These are phyloP conservation scores for Euclidia mi DNA, from an alignment of 2,888 invertebrate genomes.

Conservation along the genomic window DNA sequence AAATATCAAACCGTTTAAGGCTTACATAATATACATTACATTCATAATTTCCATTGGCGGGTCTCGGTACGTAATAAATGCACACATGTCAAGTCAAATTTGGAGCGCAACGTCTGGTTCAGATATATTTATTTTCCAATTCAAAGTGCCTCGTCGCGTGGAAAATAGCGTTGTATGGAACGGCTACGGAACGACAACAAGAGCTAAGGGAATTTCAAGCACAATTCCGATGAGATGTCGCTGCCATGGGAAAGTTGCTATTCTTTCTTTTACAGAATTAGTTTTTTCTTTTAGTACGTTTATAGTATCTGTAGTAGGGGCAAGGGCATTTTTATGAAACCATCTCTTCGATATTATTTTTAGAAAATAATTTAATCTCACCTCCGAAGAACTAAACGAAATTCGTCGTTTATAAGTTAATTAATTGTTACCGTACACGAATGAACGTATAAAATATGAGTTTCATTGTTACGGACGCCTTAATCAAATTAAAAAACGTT, in stretches of 20 bases:
- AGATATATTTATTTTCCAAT: conserved; percentile 53
- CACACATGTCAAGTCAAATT: background rate
- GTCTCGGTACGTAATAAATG: no score
- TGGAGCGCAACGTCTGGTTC: conserved; percentile 19
- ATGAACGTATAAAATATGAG: conserved; percentile 30
- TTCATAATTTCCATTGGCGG: no score
- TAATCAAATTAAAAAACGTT: conserved; percentile 60
- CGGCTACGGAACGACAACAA: conserved; percentile 47
- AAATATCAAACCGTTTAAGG: no score
- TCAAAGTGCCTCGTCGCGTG: conserved; percentile 28
- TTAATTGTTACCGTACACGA: conserved; percentile 14
- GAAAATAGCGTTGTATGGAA: conserved; percentile 42
- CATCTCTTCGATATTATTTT: background rate
- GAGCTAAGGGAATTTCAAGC: conserved; percentile 49
- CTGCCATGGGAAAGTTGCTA: conserved; percentile 50
- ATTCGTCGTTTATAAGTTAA: no score
- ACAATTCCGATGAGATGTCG: conserved; percentile 54
- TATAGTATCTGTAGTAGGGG: conserved; percentile 18
- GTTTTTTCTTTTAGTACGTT: no score
- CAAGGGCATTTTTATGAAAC: conserved; percentile 23
- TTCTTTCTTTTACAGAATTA: no score
- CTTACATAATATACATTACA: no score
- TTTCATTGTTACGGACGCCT: conserved; percentile 29
- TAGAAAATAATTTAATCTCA: conserved; percentile 13
- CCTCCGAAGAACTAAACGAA: conserved; percentile 2